Base-by-base conservation (phyloP, 1,140 invertebrate species). In the Phymastichus coffea region DNA sequence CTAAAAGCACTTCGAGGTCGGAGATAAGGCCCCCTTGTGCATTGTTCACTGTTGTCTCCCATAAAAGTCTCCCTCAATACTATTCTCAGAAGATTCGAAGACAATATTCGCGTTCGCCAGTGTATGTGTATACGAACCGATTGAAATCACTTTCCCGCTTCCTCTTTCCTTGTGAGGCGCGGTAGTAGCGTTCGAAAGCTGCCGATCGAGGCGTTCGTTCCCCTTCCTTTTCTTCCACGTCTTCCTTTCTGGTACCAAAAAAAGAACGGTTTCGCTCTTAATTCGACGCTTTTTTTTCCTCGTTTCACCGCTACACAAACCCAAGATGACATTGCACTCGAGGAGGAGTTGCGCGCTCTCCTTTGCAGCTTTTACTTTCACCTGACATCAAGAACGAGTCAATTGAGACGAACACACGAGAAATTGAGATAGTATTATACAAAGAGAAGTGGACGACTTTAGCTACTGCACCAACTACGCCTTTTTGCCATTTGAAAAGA, bases 121-220 rank as follows among this genome's bases (percentile, higher is more conserved):
- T n/a, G n/a, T n/a, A n/a, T n/a, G n/a, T n/a, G n/a, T n/a, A n/a
- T n/a, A n/a, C n/a, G 56, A 61, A 65, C 55, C 63, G 70, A 69
- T 71, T 68, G 66, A 68, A 71, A 72, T 73, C 69, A 71, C 73
- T 75, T 75, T 75, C 71, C 64, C 68, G 65, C 61, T 70, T 68
- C 67, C 64, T 67, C 66, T 65, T 63, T 65, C 63, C 65, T 61
- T 58, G 62, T 55, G 63, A 66, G 59, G 54, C 54, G n/a, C n/a
- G 63, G 26, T 40, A 23, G 64, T 59, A 19, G 65, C 55, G 58
- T 64, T 66, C 28, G 54, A 68, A 63, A 65, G 63, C 59, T 22
- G 41, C 6, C 33, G 8, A 44, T 53, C 33, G 33, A 46, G 38
- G 10, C n/a, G 38, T 12, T 33, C 6, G 15, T 20, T 4, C 51